Evolutionary conservation across 2,113 vertebrate genomes (phyloP), one percentile per base, ranked within the genome.

Genomic region (Nannospalax galili): DNA sequence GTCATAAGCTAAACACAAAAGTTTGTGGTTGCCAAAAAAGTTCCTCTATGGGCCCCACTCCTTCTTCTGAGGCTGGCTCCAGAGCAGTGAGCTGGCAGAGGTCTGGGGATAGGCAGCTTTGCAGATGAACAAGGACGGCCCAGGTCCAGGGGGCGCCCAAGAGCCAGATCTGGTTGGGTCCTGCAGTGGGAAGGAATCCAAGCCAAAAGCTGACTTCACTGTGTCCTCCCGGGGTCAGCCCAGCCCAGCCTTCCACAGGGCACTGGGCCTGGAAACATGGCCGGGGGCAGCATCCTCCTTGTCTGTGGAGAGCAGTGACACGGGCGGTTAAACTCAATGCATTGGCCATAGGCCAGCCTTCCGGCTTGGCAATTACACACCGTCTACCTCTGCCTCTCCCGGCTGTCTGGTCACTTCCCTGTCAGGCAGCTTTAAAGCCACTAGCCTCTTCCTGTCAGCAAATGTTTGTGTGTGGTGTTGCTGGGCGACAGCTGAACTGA

Each of bases 381-480:
- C 48, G 93, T 94, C 96, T 97, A 94, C 97, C 96, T 97, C 96
- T 9, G 62, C 95, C 93, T 93, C 95, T 92, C 91, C 82, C 90
- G n/a, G 60, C 78, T 67, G 88, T 84, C 95, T 81, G 26, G n/a
- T 97, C 97, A 96, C 95, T 94, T 96, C 96, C 88, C 96, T 95
- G 96, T 97, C 97, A 97, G 91, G 58, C 85, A 2, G 95, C 95
- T 96, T 97, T 97, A 95, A 91, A 73, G 93, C 95, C 26, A 5
- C 81, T 69, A 48, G 72, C 79, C 92, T 96, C 95, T 97, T 97
- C 95, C 97, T 97, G 97, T 97, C 97, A 97, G 96, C 91, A 95
- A 96, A 95, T 97, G 97, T 97, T 97, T 97, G 96, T 97, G 96
- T 96, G 94, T 93, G 82, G 85, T 8, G 82, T 97, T 97, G 97